These are phyloP conservation scores for Cettia cetti DNA, from an alignment of 2,113 vertebrate species.

Conservation along the genomic window DNA sequence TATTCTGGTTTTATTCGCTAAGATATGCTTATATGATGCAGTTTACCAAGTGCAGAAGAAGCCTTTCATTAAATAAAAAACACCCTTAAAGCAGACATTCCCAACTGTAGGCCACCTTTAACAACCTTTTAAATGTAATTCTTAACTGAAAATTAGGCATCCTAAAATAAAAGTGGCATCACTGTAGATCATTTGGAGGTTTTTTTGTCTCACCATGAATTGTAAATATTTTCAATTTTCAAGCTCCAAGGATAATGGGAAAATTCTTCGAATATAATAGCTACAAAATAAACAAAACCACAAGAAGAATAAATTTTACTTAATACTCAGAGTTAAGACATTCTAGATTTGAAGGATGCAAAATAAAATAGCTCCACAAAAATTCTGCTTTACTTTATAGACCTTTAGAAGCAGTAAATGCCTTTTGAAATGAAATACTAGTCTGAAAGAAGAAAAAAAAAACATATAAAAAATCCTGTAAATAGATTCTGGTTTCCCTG, in stretches of 20 bases:
- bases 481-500: not conserved
- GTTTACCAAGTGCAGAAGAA: conserved; percentile 23
- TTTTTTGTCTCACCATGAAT: not conserved
- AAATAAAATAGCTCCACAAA: not conserved
- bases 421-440: not conserved
- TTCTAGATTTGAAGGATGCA: not conserved
- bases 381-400: not conserved
- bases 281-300: not conserved
- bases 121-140: not conserved
- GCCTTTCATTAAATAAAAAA: not conserved
- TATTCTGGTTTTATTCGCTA: conserved; percentile 57
- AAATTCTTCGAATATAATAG: not conserved
- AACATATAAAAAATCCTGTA: not conserved
- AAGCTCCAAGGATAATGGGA: not conserved
- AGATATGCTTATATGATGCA: conserved; percentile 2
- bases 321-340: not conserved
- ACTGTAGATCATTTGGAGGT: not conserved
- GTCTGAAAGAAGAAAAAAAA: not conserved
- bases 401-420: not conserved
- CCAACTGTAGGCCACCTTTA: not conserved
- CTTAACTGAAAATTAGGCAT: not conserved
- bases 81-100: not conserved
- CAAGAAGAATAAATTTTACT: not conserved
- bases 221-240: not conserved
- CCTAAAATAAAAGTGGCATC: not conserved